phyloP scores from a whole-genome alignment of 2,113 vertebrate species.

The Aspidoscelis tigris region DNA sequence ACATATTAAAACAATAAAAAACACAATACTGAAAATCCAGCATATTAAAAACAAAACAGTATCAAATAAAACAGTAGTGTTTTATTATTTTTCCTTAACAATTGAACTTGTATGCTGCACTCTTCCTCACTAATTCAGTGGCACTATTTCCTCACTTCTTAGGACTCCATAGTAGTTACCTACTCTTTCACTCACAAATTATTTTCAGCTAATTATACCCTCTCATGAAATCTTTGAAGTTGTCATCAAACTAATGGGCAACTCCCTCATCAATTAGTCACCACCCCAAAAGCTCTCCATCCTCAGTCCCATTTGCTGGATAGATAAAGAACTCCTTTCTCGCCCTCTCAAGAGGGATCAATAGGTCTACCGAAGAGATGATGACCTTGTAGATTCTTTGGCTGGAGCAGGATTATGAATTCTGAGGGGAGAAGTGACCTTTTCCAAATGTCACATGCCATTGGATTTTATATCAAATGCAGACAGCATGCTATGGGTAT shows the following conservation, averaged over 20 bases:
- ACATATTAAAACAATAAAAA: no score
- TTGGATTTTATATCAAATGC: slow-evolving; percentile 98
- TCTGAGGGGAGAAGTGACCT: slow-evolving; percentile 95
- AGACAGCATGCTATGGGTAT: slow-evolving; percentile 98
- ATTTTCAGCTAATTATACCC: slow-evolving; percentile 6
- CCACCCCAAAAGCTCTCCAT: not conserved
- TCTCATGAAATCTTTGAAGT: not conserved
- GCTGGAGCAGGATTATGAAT: slow-evolving; percentile 82
- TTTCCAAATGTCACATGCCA: slow-evolving; percentile 99
- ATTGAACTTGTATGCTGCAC: no score
- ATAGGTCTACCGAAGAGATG: slow-evolving; percentile 38
- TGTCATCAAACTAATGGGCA: not conserved
- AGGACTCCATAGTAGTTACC: not conserved
- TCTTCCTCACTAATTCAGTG: not conserved
- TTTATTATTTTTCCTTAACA: no score
- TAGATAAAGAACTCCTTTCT: not conserved
- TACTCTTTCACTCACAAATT: not conserved
- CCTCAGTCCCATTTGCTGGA: not conserved
- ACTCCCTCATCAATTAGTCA: not conserved
- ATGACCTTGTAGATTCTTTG: slow-evolving; percentile 63
- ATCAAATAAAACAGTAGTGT: no score
- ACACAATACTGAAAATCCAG: no score
- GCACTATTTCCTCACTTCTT: not conserved
- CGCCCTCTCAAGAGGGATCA: slow-evolving; percentile 26
- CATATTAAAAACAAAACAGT: no score